Conservation (phyloP, 2,888 invertebrate genomes). For the Liposcelis brunnea region DNA sequence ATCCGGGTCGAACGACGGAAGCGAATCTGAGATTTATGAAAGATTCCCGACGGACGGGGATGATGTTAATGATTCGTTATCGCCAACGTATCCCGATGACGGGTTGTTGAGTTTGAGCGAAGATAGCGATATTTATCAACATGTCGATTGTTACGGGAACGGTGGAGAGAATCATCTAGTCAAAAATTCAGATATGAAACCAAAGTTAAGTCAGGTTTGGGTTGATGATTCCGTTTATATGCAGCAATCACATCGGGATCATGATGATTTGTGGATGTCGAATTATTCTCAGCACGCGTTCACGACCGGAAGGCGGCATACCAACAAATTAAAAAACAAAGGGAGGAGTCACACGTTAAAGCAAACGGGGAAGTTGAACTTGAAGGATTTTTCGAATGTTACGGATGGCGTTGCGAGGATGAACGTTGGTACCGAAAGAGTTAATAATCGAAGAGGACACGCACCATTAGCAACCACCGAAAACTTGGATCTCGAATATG, state of each 20-base stretch:
- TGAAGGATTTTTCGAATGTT: conserved; percentile 76
- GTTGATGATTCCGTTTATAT: conserved; percentile 24
- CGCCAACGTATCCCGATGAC: conserved; percentile 33
- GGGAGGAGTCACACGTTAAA: conserved; percentile 46
- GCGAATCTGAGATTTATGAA: conserved; percentile 39
- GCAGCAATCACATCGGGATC: conserved; percentile 15
- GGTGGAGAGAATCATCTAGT: conserved; percentile 3
- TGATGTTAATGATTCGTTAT: conserved; percentile 24
- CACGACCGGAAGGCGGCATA: conserved; percentile 48
- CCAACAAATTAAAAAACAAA: conserved; percentile 45
- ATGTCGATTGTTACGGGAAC: conserved; percentile 40
- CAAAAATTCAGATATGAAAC: too few relatives aligned
- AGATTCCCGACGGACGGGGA: conserved; percentile 33
- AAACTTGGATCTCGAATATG: conserved; percentile 60
- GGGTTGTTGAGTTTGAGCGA: conserved; percentile 40
- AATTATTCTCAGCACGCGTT: conserved; percentile 51
- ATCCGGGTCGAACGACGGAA: conserved; percentile 22
- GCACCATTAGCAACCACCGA: conserved; percentile 62
- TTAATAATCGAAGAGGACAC: conserved; percentile 37
- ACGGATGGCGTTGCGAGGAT: conserved; percentile 65
- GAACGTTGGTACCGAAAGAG: conserved; percentile 30
- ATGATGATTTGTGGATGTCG: conserved; percentile 33
- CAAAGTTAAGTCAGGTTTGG: conserved; percentile 16
- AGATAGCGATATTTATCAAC: conserved; percentile 47
- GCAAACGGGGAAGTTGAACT: conserved; percentile 79